phyloP scores from a whole-genome alignment of 53 echinoderm and acorn worm genomes.

The Arbacia lixula region DNA sequence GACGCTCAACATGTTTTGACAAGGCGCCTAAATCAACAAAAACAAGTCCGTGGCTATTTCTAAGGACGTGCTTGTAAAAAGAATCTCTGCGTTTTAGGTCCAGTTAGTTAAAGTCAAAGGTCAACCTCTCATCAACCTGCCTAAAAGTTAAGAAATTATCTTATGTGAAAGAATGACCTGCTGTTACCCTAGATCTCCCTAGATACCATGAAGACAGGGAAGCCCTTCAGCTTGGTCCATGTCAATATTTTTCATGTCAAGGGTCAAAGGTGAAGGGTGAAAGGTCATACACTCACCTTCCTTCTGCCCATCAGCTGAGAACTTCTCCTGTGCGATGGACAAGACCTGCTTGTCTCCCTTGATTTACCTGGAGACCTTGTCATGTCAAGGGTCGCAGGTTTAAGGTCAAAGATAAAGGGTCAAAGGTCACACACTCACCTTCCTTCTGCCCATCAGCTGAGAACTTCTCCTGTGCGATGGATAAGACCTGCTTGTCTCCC shows the following conservation, averaged over 20 bases:
- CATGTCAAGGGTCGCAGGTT: background rate
- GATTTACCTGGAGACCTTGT: slow-evolving; percentile 67
- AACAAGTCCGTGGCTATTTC: too few species aligned
- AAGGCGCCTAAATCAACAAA: too few species aligned
- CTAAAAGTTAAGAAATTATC: too few species aligned
- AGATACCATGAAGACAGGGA: slow-evolving; percentile 89
- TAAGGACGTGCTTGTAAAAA: too few species aligned
- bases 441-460: slow-evolving; percentile 83
- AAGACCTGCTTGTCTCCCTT: slow-evolving; percentile 75
- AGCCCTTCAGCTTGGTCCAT: slow-evolving; percentile 99
- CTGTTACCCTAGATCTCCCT: slow-evolving; percentile 76
- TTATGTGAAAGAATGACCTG: slow-evolving; percentile 50
- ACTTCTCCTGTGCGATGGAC: slow-evolving; percentile 79
- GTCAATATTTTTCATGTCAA: slow-evolving; percentile 14
- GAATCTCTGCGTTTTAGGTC: too few species aligned
- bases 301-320: slow-evolving; percentile 83
- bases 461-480: slow-evolving; percentile 87
- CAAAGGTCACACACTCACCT: slow-evolving; percentile 61
- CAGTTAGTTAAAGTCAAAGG: too few species aligned
- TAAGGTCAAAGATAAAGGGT: background rate
- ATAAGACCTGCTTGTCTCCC: slow-evolving; percentile 80
- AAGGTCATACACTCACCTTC: slow-evolving; percentile 67
- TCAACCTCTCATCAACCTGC: too few species aligned
- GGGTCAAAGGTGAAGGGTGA: background rate
- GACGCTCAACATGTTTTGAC: too few species aligned